Evolutionary conservation across 2,797 vertebrate genomes (phyloP).

Genomic region (Platalea minor): DNA sequence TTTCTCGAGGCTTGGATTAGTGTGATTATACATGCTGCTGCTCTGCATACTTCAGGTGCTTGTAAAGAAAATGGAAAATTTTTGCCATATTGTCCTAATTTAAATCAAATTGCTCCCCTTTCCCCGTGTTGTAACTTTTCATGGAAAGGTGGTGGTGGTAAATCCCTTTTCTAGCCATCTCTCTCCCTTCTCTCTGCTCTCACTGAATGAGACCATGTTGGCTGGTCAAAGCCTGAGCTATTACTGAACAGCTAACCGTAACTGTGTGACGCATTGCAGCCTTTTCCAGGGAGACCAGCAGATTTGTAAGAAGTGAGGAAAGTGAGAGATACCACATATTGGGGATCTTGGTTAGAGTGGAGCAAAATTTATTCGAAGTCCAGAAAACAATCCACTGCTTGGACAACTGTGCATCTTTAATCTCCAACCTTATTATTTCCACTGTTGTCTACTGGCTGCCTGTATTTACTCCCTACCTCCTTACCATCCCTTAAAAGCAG

Average conservation of each 20-base stretch:
- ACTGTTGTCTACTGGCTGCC: not conserved
- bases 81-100: not conserved
- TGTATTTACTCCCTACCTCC: not conserved
- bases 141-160: no score
- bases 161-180: not conserved
- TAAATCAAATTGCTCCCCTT: not conserved
- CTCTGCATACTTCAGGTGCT: not conserved
- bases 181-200: not conserved
- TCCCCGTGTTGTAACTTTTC: not conserved
- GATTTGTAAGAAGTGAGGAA: not conserved
- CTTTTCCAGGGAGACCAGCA: not conserved
- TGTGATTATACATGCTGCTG: not conserved
- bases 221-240: not conserved
- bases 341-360: not conserved
- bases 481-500: not conserved
- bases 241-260: not conserved
- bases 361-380: not conserved
- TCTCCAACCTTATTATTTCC: not conserved
- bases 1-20: not conserved
- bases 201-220: not conserved
- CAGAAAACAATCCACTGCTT: not conserved
- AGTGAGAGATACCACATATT: not conserved
- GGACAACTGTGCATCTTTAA: not conserved
- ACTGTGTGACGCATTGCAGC: not conserved
- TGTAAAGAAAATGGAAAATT: not conserved